Conservation (phyloP, 2,888 invertebrate species). For the Acholoe squamosa region DNA sequence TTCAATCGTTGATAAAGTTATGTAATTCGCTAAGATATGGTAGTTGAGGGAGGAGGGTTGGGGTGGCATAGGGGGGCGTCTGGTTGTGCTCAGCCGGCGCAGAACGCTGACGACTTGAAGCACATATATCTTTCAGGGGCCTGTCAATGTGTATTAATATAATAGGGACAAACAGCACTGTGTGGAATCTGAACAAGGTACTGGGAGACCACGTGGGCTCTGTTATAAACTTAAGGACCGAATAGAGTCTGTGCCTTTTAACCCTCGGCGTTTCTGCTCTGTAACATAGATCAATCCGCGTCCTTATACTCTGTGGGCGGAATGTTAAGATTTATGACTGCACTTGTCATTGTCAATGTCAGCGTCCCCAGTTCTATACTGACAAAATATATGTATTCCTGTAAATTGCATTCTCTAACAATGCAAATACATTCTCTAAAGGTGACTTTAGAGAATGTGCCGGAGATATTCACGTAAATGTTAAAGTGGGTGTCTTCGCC, state of each 20-base stretch:
- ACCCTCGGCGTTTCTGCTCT: neutral
- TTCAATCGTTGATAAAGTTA: conserved; percentile 31
- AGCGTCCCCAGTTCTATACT: too few species aligned
- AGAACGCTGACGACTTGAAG: neutral
- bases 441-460: too few species aligned
- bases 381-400: too few species aligned
- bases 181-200: conserved; percentile 37
- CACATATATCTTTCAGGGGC: conserved; percentile 19
- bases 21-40: neutral
- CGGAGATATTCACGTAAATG: too few species aligned
- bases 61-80: neutral
- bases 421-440: too few species aligned
- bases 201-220: neutral
- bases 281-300: too few species aligned
- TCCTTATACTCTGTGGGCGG: too few species aligned
- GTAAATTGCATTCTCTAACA: too few species aligned
- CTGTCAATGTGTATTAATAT: conserved; percentile 26
- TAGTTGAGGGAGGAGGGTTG: neutral
- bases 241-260: neutral
- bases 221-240: neutral
- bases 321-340: too few species aligned
- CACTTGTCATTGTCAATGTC: too few species aligned
- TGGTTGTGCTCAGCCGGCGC: neutral
- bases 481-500: too few species aligned
- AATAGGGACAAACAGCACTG: conserved; percentile 2